Base-by-base conservation (phyloP, 37 sponge, comb jelly and placozoan genomes). In the Chondrilla cf. caribensis region DNA sequence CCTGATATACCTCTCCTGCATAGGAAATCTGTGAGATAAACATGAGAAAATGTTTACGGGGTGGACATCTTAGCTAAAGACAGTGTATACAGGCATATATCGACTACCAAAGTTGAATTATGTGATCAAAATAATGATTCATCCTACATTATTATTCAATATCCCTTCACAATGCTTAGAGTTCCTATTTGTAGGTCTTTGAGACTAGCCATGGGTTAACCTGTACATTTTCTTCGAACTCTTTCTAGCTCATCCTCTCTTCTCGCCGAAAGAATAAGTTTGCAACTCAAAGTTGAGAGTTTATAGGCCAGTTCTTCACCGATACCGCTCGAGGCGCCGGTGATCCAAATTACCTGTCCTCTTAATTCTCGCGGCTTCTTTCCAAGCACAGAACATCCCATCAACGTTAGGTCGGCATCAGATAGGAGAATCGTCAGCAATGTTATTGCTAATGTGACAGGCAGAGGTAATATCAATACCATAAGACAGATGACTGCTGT, bases 311-410 rank as follows among this genome's bases (percentile, higher is more conserved):
- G 79, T 18, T 70, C 77, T 44, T 89, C 90, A 0, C 97, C 97
- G 3, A 97, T 91, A 0, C 97, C 97, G 38, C 93, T 91, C 11
- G 93, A 92, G n/a, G 97, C 97, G 1, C 97, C 97, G 0, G 97
- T 97, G 14, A 97, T 87, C 97, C 97, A 97, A 11, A 97, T 81
- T 28, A 97, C 93, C 60, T 94, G 89, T 18, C 97, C 97, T 2
- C 31, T 22, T 3, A 95, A 78, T 5, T 41, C 54, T 6, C 29
- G 35, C 1, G 90, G 84, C 25, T 70, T 54, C 58, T 71, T 79
- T 9, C 92, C 89, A 35, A 58, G 79, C 40, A 35, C 41, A 54
- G 58, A 37, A 64, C 78, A 88, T 44, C 71, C 64, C 70, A n/a
- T 44, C n/a, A 88, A 77, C 7, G 62, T 72, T 18, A 92, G 81